Percentiles rank a stretch among this genome's conserved stretches.
Conservation (phyloP, 2,797 vertebrate species). For the Notolabrus celidotus region DNA sequence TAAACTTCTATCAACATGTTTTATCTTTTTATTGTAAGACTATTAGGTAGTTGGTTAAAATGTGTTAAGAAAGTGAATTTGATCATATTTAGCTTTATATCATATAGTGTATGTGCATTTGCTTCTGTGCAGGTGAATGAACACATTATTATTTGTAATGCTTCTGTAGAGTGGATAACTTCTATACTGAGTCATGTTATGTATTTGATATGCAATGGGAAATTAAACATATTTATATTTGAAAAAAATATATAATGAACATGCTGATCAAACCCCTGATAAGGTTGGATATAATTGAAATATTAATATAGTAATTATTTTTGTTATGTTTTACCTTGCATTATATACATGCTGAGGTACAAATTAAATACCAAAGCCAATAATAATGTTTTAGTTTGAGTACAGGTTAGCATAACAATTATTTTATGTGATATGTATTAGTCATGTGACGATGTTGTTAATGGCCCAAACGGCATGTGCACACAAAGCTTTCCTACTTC, state of each 20-base stretch:
- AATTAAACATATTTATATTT: no score
- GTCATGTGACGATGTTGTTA: constrained; percentile 39
- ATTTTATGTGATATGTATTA: not conserved
- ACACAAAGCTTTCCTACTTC: constrained; percentile 53
- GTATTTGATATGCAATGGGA: no score
- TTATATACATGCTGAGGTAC: not conserved
- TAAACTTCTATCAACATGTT: constrained; percentile 22
- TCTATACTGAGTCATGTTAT: not conserved
- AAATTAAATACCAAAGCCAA: constrained; percentile 13
- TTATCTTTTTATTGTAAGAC: not conserved
- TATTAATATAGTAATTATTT: not conserved
- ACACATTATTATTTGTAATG: not conserved
- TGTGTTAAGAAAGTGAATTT: not conserved
- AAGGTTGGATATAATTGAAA: not conserved
- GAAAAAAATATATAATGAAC: not conserved
- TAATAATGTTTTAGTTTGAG: constrained; percentile 3
- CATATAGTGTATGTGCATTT: not conserved
- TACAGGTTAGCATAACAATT: constrained; percentile 23
- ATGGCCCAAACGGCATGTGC: constrained; percentile 35
- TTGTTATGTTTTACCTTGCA: not conserved
- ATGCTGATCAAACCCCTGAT: not conserved
- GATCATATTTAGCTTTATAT: no score
- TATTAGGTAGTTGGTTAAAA: not conserved
- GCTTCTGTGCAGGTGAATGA: not conserved
- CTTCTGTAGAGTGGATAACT: not conserved